Conservation (phyloP, 2,113 vertebrate genomes). For the Lutjanus erythropterus region DNA sequence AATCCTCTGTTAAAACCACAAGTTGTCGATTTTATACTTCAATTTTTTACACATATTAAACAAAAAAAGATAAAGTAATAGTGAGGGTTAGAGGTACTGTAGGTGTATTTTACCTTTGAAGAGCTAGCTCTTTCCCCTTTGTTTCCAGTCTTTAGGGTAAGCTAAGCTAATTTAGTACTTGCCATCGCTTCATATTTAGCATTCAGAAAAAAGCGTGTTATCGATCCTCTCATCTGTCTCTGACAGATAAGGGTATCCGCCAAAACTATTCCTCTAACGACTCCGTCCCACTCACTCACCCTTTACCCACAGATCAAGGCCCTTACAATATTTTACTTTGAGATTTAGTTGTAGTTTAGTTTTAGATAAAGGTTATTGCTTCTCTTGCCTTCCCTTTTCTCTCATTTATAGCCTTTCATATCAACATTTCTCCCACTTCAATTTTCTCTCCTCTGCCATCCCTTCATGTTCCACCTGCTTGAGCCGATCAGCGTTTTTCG, state of each 20-base stretch:
- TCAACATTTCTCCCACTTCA: conserved; percentile 1
- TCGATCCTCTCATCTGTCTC: not conserved
- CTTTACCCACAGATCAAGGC: not conserved
- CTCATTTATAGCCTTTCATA: not conserved
- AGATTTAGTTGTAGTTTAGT: not conserved
- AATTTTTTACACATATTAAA: not conserved
- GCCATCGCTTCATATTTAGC: not conserved
- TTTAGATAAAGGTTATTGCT: not conserved
- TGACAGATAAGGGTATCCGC: not conserved
- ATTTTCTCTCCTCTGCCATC: not conserved
- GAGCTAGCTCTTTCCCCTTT: not conserved
- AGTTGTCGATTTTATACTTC: too few relatives aligned
- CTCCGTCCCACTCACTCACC: not conserved
- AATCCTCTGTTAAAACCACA: not conserved
- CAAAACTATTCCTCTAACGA: not conserved
- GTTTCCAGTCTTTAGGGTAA: not conserved
- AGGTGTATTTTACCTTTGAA: not conserved
- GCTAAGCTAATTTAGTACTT: not conserved
- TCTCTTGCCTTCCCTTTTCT: not conserved
- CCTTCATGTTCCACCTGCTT: not conserved
- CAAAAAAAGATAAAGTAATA: not conserved
- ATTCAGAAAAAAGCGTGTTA: not conserved
- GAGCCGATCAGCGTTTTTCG: not conserved
- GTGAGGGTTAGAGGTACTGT: not conserved
- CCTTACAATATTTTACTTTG: not conserved